These are phyloP conservation scores for Siniperca scherzeri DNA, from an alignment of 2,797 vertebrate genomes.

Conservation along the genomic window DNA sequence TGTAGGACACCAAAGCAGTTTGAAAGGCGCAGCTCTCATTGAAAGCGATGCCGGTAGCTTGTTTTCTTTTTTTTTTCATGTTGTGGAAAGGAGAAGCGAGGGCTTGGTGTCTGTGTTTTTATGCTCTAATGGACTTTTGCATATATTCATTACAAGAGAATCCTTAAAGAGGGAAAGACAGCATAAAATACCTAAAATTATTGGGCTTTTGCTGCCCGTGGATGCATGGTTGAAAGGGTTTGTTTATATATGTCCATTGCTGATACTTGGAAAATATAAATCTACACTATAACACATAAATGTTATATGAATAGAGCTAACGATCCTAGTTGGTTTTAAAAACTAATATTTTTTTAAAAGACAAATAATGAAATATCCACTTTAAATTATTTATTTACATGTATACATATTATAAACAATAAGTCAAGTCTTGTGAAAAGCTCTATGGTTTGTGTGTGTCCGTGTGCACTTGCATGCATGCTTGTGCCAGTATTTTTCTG, in stretches of 20 bases:
- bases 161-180: slow-evolving; percentile 64
- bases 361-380: neutral
- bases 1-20: slow-evolving; percentile 88
- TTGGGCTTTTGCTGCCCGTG: slow-evolving; percentile 28
- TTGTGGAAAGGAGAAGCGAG: slow-evolving; percentile 69
- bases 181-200: slow-evolving; percentile 57
- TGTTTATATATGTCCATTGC: slow-evolving; percentile 62
- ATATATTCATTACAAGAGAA: slow-evolving; percentile 81
- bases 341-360: too few relatives aligned
- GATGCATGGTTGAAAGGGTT: slow-evolving; percentile 56
- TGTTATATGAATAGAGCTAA: slow-evolving; percentile 64
- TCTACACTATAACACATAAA: slow-evolving; percentile 15
- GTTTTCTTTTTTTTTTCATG: slow-evolving; percentile 60
- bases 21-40: slow-evolving; percentile 85
- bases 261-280: slow-evolving; percentile 53
- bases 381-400: neutral
- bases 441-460: neutral
- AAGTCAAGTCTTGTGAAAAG: neutral
- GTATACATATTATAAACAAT: neutral
- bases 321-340: slow-evolving; percentile 46
- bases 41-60: slow-evolving; percentile 77
- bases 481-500: neutral
- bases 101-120: slow-evolving; percentile 74
- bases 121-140: slow-evolving; percentile 81
- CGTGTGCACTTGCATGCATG: neutral